These are phyloP conservation scores for Agapornis roseicollis DNA, from an alignment of 2,113 vertebrate species.

Conservation along the genomic window DNA sequence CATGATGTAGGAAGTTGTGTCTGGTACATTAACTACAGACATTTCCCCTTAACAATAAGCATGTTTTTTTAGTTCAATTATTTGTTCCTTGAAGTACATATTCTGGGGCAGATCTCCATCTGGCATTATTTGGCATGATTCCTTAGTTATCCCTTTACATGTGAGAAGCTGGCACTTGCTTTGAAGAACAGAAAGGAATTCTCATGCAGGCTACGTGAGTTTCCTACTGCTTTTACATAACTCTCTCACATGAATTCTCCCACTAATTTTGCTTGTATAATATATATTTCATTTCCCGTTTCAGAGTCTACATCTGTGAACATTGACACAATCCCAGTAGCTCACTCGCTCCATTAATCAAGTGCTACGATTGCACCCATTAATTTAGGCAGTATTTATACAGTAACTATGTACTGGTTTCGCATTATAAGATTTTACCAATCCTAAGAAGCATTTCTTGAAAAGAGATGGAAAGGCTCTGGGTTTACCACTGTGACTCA, in stretches of 20 bases:
- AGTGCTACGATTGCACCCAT: not conserved
- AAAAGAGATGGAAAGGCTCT: not conserved
- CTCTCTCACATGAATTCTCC: not conserved
- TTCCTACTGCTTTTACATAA: not conserved
- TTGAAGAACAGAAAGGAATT: not conserved
- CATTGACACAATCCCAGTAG: not conserved
- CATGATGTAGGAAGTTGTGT: not conserved
- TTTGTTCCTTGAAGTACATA: not conserved
- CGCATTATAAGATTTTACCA: not conserved
- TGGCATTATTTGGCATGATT: not conserved
- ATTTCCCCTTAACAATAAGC: not conserved
- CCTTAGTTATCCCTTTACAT: not conserved
- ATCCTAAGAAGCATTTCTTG: not conserved
- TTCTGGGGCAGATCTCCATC: not conserved
- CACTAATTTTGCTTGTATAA: not conserved
- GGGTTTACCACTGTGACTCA: not conserved
- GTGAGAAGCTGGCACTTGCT: not conserved
- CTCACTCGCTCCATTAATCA: constrained; percentile 31
- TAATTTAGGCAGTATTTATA: constrained; percentile 44
- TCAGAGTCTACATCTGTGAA: not conserved
- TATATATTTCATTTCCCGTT: not conserved
- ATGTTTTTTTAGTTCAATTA: not conserved
- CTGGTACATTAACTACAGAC: not conserved
- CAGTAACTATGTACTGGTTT: not conserved
- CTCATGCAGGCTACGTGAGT: not conserved